Base-by-base conservation (phyloP, 2,113 vertebrate species). In the Lontra canadensis region DNA sequence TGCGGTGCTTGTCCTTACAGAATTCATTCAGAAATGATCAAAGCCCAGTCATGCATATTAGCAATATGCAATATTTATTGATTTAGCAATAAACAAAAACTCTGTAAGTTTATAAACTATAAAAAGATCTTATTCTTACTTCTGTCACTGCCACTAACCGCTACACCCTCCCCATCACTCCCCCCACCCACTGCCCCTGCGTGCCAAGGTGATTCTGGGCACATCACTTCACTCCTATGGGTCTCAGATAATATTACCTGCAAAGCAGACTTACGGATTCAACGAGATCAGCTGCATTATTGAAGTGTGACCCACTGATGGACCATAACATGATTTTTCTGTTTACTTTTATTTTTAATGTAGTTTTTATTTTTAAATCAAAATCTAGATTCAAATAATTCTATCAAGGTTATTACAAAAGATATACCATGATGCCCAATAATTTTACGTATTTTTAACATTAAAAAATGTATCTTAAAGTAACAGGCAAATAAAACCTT, bases 271-370 rank as follows among this genome's bases (percentile, higher is more conserved):
- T 34, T 78, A 23, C 20, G 20, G 31, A 34, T 39, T 39, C 6
- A 20, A 90, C 6, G 34, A 17, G 39, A 39, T 94, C 12, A 61
- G 79, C 71, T 96, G 42, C 47, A 61, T 25, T 73, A 36, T 59
- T 36, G 47, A 91, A 73, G 74, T 67, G 52, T 91, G 36, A 80
- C 18, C 59, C 34, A 52, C 21, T 31, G 36, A 67, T 67, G 47
- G 39, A 88, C 42, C 6, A 18, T 34, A 59, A 49, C 29, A 20
- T 85, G 63, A 69, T 47, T 74, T 69, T 80, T 89, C 44, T 63
- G 36, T n/a, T 82, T 29, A n/a, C n/a, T 90, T 85, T 67, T 89
- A 80, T 47, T 84, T 92, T 85, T 96, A 73, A 34, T 63, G 44
- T 47, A 47, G 47, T 12, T 42, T 63, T 80, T 47, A 55, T 12